Evolutionary conservation across 2,888 invertebrate species (phyloP).

Genomic region (Melieria crassipennis): DNA sequence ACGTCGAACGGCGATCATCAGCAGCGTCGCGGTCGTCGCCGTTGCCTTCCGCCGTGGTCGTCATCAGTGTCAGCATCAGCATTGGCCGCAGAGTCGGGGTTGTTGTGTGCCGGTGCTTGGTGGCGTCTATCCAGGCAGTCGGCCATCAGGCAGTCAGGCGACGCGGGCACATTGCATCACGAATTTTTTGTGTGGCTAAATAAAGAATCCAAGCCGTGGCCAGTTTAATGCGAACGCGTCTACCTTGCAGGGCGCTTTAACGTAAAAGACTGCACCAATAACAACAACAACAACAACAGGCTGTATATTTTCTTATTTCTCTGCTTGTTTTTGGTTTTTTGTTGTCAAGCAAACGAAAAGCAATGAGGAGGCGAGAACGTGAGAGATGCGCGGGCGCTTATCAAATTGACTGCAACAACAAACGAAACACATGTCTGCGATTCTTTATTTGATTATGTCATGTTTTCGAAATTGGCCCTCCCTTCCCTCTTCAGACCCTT

Average conservation of each 20-base stretch:
- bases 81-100: conserved; percentile 1
- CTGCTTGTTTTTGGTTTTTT: too few relatives aligned
- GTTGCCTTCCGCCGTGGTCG: not conserved
- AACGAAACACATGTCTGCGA: conserved; percentile 45
- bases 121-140: not conserved
- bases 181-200: conserved; percentile 42
- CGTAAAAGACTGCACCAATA: not conserved
- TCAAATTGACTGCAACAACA: conserved; percentile 3
- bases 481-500: too few relatives aligned
- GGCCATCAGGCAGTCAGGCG: not conserved
- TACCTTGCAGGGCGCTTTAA: not conserved
- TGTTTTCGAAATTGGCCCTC: conserved; percentile 14
- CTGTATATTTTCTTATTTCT: too few relatives aligned
- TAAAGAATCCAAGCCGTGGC: conserved; percentile 44
- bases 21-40: not conserved
- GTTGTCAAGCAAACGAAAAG: too few relatives aligned
- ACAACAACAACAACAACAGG: conserved; percentile 5
- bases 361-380: too few relatives aligned
- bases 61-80: conserved; percentile 25
- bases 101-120: not conserved
- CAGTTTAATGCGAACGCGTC: conserved; percentile 15
- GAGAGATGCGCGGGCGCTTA: too few relatives aligned
- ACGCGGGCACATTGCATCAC: conserved; percentile 41
- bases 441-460: conserved; percentile 43
- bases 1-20: not conserved